Conservation (phyloP, 1,140 invertebrate genomes). For the Lepidurus packardi region DNA sequence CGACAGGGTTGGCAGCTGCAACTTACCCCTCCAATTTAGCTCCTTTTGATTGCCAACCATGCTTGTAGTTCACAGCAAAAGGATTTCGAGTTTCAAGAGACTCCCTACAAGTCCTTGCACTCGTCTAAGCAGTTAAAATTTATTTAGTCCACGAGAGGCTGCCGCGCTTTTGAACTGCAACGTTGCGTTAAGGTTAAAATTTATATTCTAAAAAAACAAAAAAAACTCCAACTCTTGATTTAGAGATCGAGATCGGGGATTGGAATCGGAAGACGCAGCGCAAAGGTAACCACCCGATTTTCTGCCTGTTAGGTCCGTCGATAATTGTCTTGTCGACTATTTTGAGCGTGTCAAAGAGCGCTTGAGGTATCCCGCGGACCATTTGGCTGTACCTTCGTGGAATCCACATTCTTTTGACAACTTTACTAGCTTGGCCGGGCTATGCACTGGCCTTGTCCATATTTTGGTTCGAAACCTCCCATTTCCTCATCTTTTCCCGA, state of each 20-base stretch:
- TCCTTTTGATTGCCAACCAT: background rate
- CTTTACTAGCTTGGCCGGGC: background rate
- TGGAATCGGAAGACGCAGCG: too few species aligned
- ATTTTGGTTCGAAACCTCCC: background rate
- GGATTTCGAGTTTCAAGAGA: background rate
- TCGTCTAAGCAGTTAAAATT: too few species aligned
- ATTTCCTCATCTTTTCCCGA: background rate
- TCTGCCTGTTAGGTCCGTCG: background rate
- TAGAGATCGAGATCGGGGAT: too few species aligned
- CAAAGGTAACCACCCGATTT: background rate
- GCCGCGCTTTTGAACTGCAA: too few species aligned
- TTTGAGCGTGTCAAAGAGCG: slow-evolving; percentile 18
- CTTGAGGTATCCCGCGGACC: background rate
- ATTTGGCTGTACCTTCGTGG: background rate
- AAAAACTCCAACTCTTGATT: too few species aligned
- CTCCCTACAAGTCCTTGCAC: too few species aligned
- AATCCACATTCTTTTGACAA: slow-evolving; percentile 14
- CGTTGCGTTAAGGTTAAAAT: too few species aligned
- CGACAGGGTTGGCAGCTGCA: background rate
- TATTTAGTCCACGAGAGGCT: too few species aligned
- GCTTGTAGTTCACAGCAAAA: background rate
- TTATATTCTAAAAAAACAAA: too few species aligned
- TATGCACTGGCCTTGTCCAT: background rate
- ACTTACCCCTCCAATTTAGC: background rate
- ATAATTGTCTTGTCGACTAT: slow-evolving; percentile 18